These are phyloP conservation scores for Teleopsis dalmanni DNA, from an alignment of 1,140 invertebrate genomes.

Conservation along the genomic window DNA sequence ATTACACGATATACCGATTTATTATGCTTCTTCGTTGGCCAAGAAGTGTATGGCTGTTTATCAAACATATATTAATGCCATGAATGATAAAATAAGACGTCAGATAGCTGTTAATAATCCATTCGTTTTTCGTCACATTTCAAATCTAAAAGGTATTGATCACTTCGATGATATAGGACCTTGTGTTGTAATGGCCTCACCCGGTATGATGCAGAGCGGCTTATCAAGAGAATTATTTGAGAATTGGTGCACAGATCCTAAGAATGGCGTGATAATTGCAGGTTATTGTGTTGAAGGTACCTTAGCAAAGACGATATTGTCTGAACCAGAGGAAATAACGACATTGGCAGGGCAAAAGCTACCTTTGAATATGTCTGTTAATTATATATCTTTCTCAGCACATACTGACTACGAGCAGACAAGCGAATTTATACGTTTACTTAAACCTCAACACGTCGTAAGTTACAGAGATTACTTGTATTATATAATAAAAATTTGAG, in stretches of 20 bases:
- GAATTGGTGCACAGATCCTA: constrained; percentile 95
- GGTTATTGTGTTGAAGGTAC: constrained; percentile 99
- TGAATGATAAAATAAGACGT: constrained; percentile 94
- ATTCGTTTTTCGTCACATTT: constrained; percentile 98
- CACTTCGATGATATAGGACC: constrained; percentile 99
- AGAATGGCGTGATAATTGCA: constrained; percentile 97
- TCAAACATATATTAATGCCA: constrained; percentile 98
- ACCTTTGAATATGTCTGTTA: constrained; percentile 94
- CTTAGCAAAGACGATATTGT: constrained; percentile 91
- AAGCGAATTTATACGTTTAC: constrained; percentile 88
- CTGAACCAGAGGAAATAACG: constrained; percentile 95
- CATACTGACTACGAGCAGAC: constrained; percentile 99
- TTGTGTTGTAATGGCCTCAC: constrained; percentile 97
- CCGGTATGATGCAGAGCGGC: constrained; percentile 99
- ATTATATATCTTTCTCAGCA: constrained; percentile 99
- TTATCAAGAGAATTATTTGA: constrained; percentile 96
- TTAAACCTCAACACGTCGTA: constrained; percentile 91
- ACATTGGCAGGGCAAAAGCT: constrained; percentile 93
- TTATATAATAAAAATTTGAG: background rate
- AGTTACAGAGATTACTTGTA: background rate
- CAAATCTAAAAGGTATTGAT: constrained; percentile 97
- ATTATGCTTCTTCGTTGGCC: constrained; percentile 97
- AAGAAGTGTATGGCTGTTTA: constrained; percentile 99
- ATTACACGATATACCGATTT: constrained; percentile 97
- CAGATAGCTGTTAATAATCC: constrained; percentile 99